Evolutionary conservation across 2,113 vertebrate genomes (phyloP).

Genomic region (Triplophysa tibetana): DNA sequence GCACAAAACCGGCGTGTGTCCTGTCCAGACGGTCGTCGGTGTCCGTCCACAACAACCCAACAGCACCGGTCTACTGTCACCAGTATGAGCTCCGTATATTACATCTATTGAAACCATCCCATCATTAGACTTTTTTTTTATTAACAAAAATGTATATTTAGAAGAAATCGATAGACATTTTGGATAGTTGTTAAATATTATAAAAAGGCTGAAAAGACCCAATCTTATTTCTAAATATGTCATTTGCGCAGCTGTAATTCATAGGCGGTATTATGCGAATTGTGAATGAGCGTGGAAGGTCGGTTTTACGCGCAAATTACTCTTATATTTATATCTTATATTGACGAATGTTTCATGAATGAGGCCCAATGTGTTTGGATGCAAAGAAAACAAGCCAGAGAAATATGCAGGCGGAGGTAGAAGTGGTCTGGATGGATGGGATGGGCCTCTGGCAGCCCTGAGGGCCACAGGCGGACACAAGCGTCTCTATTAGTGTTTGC

Average conservation of each 20-base stretch:
- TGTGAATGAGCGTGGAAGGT: too few relatives aligned
- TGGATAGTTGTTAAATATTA: too few relatives aligned
- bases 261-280: neutral
- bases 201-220: too few relatives aligned
- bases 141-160: too few relatives aligned
- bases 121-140: too few relatives aligned
- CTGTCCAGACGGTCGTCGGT: constrained; percentile 71
- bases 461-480: constrained; percentile 15
- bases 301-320: too few relatives aligned
- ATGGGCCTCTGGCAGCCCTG: constrained; percentile 20
- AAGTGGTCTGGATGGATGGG: constrained; percentile 35
- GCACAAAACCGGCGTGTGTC: constrained; percentile 69
- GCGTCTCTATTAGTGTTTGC: neutral
- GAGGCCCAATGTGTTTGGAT: constrained; percentile 12
- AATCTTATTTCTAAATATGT: too few relatives aligned
- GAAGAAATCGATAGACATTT: too few relatives aligned
- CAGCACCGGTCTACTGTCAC: constrained; percentile 68
- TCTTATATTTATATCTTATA: too few relatives aligned
- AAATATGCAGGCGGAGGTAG: constrained; percentile 39
- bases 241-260: too few relatives aligned
- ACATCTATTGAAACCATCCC: too few relatives aligned
- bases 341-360: too few relatives aligned
- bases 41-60: constrained; percentile 80
- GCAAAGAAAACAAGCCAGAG: constrained; percentile 44
- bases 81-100: constrained; percentile 47